These are phyloP conservation scores for Enteromius radiatus DNA, from an alignment of 2,797 vertebrate genomes.

Conservation along the genomic window DNA sequence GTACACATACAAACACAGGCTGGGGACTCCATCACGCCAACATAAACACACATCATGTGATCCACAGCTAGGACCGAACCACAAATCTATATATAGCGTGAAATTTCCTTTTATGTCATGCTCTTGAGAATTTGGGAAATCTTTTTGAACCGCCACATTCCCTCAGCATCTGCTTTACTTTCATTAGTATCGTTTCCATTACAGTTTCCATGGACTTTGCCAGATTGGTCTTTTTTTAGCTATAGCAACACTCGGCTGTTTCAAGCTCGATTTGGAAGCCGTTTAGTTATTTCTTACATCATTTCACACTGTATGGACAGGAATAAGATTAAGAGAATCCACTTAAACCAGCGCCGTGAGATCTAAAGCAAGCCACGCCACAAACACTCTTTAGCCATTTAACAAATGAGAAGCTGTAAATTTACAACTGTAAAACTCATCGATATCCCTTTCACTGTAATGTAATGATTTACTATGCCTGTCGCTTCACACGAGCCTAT, in stretches of 20 bases:
- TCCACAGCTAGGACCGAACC: constrained; percentile 5
- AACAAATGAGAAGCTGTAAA: constrained; percentile 38
- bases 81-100: background rate
- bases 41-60: constrained; percentile 2
- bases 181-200: constrained; percentile 22
- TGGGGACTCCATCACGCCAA: background rate
- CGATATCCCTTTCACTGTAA: constrained; percentile 34
- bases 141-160: constrained; percentile 24
- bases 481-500: constrained; percentile 28
- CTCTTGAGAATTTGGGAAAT: constrained; percentile 1
- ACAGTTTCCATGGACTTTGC: constrained; percentile 22
- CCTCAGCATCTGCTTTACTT: constrained; percentile 42
- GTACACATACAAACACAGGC: background rate
- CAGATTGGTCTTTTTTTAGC: constrained; percentile 26
- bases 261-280: background rate
- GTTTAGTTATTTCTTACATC: background rate
- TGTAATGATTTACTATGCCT: constrained; percentile 39
- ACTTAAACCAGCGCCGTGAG: background rate
- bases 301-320: constrained; percentile 9
- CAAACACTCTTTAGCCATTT: constrained; percentile 22
- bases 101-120: background rate
- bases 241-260: constrained; percentile 5
- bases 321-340: background rate
- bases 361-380: background rate
- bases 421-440: constrained; percentile 39